phyloP scores from a whole-genome alignment of 1,140 invertebrate species.

The Sminthurides bifidus region DNA sequence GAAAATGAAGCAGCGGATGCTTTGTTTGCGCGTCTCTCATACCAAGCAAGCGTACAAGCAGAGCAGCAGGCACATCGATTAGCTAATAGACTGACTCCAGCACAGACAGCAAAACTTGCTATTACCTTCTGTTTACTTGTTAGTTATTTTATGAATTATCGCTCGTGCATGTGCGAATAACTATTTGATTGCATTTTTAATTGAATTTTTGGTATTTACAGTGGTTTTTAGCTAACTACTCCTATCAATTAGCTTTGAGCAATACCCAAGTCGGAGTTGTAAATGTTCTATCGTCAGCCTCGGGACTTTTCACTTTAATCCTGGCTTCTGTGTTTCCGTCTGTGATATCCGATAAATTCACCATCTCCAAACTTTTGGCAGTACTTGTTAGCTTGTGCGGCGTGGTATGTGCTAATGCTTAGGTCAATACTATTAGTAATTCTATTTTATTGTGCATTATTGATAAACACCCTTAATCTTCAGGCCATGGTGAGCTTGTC shows the following conservation, averaged over 20 bases:
- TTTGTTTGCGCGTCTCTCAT: slow-evolving; percentile 67
- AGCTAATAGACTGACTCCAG: slow-evolving; percentile 55
- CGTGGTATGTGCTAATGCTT: slow-evolving; percentile 41
- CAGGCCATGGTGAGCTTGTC: slow-evolving; percentile 58
- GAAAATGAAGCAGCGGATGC: slow-evolving; percentile 72
- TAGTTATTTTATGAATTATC: slow-evolving; percentile 35
- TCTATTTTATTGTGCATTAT: slow-evolving; percentile 15
- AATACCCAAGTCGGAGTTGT: slow-evolving; percentile 63
- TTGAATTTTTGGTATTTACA: slow-evolving; percentile 38
- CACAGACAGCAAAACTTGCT: slow-evolving; percentile 59
- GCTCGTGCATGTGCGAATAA: not conserved
- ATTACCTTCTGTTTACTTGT: slow-evolving; percentile 67
- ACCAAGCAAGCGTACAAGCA: slow-evolving; percentile 62
- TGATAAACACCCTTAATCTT: slow-evolving; percentile 37
- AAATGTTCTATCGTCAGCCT: slow-evolving; percentile 67
- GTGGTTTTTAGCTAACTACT: slow-evolving; percentile 73
- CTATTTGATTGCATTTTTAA: not conserved
- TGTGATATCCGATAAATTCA: slow-evolving; percentile 60
- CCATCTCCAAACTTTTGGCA: slow-evolving; percentile 64
- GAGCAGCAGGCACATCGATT: slow-evolving; percentile 52
- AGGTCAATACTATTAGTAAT: not conserved
- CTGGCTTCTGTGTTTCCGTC: slow-evolving; percentile 70
- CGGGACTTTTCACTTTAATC: slow-evolving; percentile 69
- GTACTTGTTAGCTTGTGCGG: slow-evolving; percentile 65
- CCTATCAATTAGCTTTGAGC: slow-evolving; percentile 63